phyloP scores from a whole-genome alignment of 2,888 invertebrate species.

The Spisula subtruncata region DNA sequence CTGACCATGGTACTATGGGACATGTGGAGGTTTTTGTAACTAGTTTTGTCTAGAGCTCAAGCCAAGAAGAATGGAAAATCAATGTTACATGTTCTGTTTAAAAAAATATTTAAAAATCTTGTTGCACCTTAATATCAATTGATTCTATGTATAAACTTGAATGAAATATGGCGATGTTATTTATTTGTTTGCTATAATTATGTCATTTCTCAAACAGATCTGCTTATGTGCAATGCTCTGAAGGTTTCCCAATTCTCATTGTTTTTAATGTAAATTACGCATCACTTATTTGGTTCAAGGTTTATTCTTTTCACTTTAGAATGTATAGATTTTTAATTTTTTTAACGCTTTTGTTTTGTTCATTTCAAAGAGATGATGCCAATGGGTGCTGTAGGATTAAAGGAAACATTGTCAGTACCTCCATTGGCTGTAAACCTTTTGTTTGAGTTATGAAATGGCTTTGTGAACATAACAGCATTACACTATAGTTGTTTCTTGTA shows the following conservation, averaged over 20 bases:
- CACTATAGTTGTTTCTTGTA: too few species aligned
- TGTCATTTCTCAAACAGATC: slow-evolving; percentile 10
- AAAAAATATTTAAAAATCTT: not conserved
- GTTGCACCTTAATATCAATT: not conserved
- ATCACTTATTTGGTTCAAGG: not conserved
- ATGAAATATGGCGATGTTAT: not conserved
- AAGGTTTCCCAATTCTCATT: not conserved
- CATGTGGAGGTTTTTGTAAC: too few species aligned
- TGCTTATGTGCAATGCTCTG: slow-evolving; percentile 4
- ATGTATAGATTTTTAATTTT: not conserved
- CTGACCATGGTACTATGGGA: too few species aligned
- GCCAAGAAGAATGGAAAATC: not conserved
- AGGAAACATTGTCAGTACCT: not conserved
- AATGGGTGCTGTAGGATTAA: not conserved
- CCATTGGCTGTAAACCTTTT: too few species aligned
- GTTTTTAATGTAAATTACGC: not conserved
- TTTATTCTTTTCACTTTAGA: not conserved
- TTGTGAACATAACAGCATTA: too few species aligned
- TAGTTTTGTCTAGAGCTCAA: too few species aligned
- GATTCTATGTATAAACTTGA: not conserved
- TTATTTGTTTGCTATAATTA: not conserved
- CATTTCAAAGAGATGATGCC: not conserved
- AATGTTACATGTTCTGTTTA: not conserved
- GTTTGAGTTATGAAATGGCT: too few species aligned
- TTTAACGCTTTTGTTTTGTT: not conserved